Conservation (phyloP, 2,113 vertebrate genomes). For the Leuciscus idus region DNA sequence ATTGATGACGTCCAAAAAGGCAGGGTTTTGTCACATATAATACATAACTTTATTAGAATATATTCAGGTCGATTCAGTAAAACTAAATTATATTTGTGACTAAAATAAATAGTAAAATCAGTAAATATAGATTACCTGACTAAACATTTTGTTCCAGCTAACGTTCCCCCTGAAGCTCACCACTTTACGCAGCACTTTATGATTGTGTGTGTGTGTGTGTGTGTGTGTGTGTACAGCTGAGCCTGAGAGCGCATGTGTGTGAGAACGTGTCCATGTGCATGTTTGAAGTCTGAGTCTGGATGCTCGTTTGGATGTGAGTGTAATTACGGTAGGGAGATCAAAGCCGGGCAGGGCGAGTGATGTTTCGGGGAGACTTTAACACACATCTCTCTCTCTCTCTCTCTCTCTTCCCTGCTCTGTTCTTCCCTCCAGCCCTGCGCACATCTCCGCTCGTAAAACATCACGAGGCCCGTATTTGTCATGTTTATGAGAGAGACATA, state of each 20-base stretch:
- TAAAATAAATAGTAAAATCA: background rate
- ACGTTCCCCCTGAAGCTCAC: background rate
- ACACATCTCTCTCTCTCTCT: slow-evolving; percentile 81
- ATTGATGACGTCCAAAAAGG: background rate
- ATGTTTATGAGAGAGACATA: slow-evolving; percentile 96
- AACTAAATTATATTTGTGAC: background rate
- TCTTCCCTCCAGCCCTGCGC: slow-evolving; percentile 94
- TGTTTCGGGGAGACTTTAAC: slow-evolving; percentile 96
- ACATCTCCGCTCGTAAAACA: slow-evolving; percentile 99
- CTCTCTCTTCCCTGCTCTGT: slow-evolving; percentile 86
- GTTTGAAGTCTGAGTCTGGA: slow-evolving; percentile 77
- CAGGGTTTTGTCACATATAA: too few species aligned
- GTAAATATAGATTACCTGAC: background rate
- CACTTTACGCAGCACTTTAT: background rate
- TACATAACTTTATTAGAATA: background rate
- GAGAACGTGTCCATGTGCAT: slow-evolving; percentile 52
- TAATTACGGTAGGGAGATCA: slow-evolving; percentile 99
- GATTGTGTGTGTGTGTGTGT: slow-evolving; percentile 68
- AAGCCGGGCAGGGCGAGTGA: slow-evolving; percentile 92
- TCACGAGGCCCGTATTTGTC: slow-evolving; percentile 99
- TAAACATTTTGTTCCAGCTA: background rate
- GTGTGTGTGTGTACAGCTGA: slow-evolving; percentile 59
- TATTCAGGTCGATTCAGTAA: background rate
- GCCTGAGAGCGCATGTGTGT: slow-evolving; percentile 20
- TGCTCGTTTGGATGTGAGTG: slow-evolving; percentile 87